Evolutionary conservation across 2,888 invertebrate genomes (phyloP), one percentile per base, ranked within the genome.

Genomic region (Pristionchus fissidentatus): DNA sequence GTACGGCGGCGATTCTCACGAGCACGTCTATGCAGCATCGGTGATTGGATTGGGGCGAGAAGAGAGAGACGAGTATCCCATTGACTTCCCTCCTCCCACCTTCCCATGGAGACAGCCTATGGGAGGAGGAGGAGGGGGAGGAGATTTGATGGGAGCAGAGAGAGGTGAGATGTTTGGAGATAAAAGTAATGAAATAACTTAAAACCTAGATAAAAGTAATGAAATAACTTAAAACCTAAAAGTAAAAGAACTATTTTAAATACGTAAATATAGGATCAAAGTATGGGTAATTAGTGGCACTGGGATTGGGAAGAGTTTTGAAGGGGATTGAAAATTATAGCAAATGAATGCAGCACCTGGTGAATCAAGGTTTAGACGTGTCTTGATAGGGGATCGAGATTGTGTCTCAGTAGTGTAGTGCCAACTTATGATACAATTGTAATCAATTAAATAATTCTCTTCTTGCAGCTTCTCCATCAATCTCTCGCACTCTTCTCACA

Each of bases 21-120:
- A 86, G 26, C 86, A 87, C 79, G 86, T 87, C 66, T 87, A 88
- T 57, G 88, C 83, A 8, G 83, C 83, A 19, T 83, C 83, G 4
- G 83, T 83, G 52, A 83, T 83, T 41, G 83, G 83, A 70, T 35
- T 83, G 26, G 83, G 83, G 26, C 32, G 73, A 26, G 73, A 70
- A 43, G 83, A 83, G 55, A 60, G 62, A 29, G 73, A 70, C 22
- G 83, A 55, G 26, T 83, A 83, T 41, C 73, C 83, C 55, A 55
- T 83, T 38, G 70, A 83, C 70, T 83, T 52, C 43, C n/a, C n/a
- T n/a, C n/a, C n/a, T n/a, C 83, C 83, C 70, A 32, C 73, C n/a
- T 73, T 73, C 43, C 83, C 49, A 8, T 57, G 32, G 29, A 43
- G 73, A 81, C 46, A 32, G 3, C 26, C 32, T 22, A 22, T 3